A percentile compares a stretch with the other conserved stretches of the same genome.
Evolutionary conservation across 1,140 invertebrate species (phyloP).

Genomic region (Monomorium pharaonis): DNA sequence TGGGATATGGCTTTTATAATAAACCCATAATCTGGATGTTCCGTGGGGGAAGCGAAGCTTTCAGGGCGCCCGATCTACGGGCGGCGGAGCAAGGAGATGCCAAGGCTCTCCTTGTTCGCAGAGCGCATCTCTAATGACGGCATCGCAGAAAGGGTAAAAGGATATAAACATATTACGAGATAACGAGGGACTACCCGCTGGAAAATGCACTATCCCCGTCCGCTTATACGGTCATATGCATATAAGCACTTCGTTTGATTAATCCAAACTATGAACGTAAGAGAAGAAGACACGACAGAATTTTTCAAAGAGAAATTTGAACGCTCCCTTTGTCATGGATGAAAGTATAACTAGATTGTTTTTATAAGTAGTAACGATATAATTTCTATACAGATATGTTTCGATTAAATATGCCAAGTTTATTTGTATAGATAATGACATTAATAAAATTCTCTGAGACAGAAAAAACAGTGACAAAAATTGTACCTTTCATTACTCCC

Average conservation of each 20-base stretch:
- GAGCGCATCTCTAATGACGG: conserved; percentile 48
- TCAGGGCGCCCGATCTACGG: conserved; percentile 14
- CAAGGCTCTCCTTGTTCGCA: conserved; percentile 6
- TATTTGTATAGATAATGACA: neutral
- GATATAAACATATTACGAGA: conserved; percentile 68
- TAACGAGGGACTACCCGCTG: conserved; percentile 60
- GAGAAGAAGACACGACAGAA: neutral
- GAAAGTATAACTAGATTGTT: neutral
- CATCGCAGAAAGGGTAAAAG: conserved; percentile 49
- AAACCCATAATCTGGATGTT: conserved; percentile 74
- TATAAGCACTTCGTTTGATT: conserved; percentile 36
- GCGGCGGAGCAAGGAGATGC: conserved; percentile 17
- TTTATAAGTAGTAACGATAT: neutral
- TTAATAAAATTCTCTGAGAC: neutral
- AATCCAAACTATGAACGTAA: conserved; percentile 17
- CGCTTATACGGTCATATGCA: neutral
- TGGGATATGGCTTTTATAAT: conserved; percentile 74
- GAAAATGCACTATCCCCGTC: conserved; percentile 13
- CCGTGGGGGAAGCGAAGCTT: conserved; percentile 62
- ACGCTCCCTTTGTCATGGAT: neutral
- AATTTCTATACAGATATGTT: neutral
- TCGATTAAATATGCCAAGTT: neutral
- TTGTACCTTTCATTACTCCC: neutral
- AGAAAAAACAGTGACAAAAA: neutral
- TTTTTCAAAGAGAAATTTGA: neutral